Evolutionary conservation across 2,888 invertebrate species (phyloP), one percentile per base, ranked within the genome.

Genomic region (Macaria notata): DNA sequence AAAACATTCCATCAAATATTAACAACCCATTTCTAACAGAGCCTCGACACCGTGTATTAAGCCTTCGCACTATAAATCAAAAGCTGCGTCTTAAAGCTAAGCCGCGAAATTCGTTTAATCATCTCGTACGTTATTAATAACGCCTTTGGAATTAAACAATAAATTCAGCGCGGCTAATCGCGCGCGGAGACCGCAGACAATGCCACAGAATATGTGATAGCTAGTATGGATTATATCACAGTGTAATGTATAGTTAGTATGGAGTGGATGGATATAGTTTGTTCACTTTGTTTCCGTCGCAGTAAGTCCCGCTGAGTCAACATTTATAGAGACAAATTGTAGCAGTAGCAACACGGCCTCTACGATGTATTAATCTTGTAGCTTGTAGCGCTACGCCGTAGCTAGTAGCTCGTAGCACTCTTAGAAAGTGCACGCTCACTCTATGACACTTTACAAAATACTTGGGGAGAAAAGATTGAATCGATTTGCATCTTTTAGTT

Each of bases 261-360:
- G 9, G 29, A 19, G 6, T 38, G 9, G 8, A 31, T 31, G 0
- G 31, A 39, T 36, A 51, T 47, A 56, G 51, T 56, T 51, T 9
- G 5, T n/a, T 3, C 30, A 50, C 50, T 56, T 46, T 7, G 43
- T 46, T 36, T 9, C 46, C 8, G 48, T 52, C 41, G 46, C 41
- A 57, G 52, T 53, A 49, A 54, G 49, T 80, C 76, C 81, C 79
- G 88, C 90, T 90, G 90, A 91, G 84, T 90, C 89, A 89, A 89
- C 91, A 84, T 91, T 91, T 91, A 91, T 91, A 90, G 88, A 90
- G 90, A 91, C 91, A 91, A 91, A 91, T 91, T 88, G 90, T 90
- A 84, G 85, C 84, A 80, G 83, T 83, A 88, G 84, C 85, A 86
- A 83, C 85, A 81, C 78, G 79, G 81, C 79, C 84, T 82, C 83